Base-by-base conservation (phyloP, 2,113 vertebrate species). In the Spea multiplicata region DNA sequence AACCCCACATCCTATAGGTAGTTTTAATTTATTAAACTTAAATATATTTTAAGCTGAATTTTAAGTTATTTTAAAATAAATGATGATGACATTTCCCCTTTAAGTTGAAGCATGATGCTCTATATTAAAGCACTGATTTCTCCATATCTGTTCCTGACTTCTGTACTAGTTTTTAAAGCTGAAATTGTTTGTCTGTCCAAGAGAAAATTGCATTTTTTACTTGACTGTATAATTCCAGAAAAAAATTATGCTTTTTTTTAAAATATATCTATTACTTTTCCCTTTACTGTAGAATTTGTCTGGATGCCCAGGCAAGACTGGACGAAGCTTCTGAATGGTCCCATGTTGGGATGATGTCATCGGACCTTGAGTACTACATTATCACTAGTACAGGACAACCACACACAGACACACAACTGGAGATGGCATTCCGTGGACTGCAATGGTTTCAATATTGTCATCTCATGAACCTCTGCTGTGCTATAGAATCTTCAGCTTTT, bases 401-500 rank as follows among this genome's bases (percentile, higher is more conserved):
- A 70, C 68, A 73, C 55, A 68, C 64, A 80, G 66, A 80, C 78
- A 71, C 46, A 68, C 55, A 50, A 83, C 83, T 61, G 90, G 90
- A 93, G 94, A 90, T 86, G 94, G 93, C 94, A 93, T 90, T 89
- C 86, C 85, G 86, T 72, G 85, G 89, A 91, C 88, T 86, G 86
- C 84, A 87, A 87, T 86, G 86, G 84, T 86, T 92, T 93, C 88
- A 92, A 88, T 90, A 87, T 89, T 89, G 94, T 97, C 95, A 97
- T 98, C 96, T 97, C 95, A 94, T 91, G 86, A 93, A 92, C 93
- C 95, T 97, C 95, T 30, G 30, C 96, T 98, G 96, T 97, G 96
- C 90, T 92, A 94, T 95, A 96, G 92, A 87, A 83, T 88, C 87
- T 87, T 91, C 89, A 92, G 91, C 91, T 92, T 92, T 92, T 94